These are phyloP conservation scores for Paralvinella palmiformis DNA, from an alignment of 1,140 invertebrate species.

Conservation along the genomic window DNA sequence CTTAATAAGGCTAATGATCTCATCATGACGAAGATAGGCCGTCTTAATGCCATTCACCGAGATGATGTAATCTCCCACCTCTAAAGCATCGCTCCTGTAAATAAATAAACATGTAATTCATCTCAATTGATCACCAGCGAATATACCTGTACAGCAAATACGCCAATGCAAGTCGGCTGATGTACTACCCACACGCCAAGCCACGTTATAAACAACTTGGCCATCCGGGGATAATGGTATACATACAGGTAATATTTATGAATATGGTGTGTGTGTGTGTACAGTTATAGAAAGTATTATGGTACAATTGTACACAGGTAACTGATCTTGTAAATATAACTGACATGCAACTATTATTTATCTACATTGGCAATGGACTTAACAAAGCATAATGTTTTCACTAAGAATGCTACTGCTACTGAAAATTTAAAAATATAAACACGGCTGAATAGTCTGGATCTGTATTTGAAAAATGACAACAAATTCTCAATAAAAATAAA, in stretches of 20 bases:
- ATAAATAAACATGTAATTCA: slow-evolving; percentile 2
- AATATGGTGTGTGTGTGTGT: not conserved
- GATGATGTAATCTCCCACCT: slow-evolving; percentile 70
- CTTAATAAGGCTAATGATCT: slow-evolving; percentile 69
- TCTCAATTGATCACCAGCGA: not conserved
- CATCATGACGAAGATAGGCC: slow-evolving; percentile 67
- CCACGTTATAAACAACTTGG: no score
- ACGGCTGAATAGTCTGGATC: no score
- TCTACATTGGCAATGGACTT: no score
- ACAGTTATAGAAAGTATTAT: not conserved
- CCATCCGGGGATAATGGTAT: not conserved
- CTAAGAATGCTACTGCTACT: no score
- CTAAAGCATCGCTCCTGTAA: slow-evolving; percentile 55
- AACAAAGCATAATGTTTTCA: no score
- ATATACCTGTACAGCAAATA: not conserved
- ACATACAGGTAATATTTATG: not conserved
- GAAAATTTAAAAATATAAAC: no score
- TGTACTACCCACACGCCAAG: not conserved
- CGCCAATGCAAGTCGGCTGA: not conserved
- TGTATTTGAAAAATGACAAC: no score
- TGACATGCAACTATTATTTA: no score
- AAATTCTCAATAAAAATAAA: no score
- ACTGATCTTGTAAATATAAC: no score
- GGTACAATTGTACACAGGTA: no score
- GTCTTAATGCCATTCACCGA: slow-evolving; percentile 76